Percentiles rank a stretch among this genome's conserved stretches.
These are phyloP conservation scores for Cheumatopsyche charites DNA, from an alignment of 1,140 invertebrate genomes.

Conservation along the genomic window DNA sequence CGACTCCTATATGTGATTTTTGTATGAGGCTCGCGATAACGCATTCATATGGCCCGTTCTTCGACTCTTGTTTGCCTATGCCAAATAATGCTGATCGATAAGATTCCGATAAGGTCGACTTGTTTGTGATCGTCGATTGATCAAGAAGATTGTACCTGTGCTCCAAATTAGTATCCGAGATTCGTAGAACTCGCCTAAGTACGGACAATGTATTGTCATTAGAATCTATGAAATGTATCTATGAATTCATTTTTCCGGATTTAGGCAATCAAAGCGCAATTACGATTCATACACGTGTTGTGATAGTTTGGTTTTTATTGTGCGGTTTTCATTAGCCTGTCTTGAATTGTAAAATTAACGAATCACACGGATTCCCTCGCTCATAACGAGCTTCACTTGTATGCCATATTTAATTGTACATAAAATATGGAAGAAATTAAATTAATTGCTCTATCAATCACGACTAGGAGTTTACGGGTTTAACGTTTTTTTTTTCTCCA, in stretches of 20 bases:
- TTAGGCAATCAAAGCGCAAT: too few species aligned
- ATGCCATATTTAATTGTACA: conserved; percentile 18
- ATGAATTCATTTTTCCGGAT: too few species aligned
- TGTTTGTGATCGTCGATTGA: conserved; percentile 22
- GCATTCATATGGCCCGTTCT: neutral
- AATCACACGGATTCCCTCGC: conserved; percentile 10
- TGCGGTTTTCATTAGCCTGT: neutral
- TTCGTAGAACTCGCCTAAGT: too few species aligned
- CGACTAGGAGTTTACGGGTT: neutral
- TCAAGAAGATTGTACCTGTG: conserved; percentile 21
- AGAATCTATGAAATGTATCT: too few species aligned
- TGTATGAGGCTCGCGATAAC: too few species aligned
- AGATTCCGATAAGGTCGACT: conserved; percentile 19
- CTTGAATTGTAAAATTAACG: conserved; percentile 10
- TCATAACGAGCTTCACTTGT: conserved; percentile 11
- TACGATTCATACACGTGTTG: too few species aligned
- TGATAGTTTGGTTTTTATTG: neutral
- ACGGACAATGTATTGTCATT: too few species aligned
- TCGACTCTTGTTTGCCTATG: conserved; percentile 12
- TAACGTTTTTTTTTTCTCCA: too few species aligned
- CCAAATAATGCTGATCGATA: conserved; percentile 20
- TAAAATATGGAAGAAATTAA: conserved; percentile 18
- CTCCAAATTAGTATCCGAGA: conserved; percentile 1
- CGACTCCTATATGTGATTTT: too few species aligned
- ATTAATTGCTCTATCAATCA: conserved; percentile 25